phyloP scores from a whole-genome alignment of 2,113 vertebrate genomes.

The Gymnarchus niloticus region DNA sequence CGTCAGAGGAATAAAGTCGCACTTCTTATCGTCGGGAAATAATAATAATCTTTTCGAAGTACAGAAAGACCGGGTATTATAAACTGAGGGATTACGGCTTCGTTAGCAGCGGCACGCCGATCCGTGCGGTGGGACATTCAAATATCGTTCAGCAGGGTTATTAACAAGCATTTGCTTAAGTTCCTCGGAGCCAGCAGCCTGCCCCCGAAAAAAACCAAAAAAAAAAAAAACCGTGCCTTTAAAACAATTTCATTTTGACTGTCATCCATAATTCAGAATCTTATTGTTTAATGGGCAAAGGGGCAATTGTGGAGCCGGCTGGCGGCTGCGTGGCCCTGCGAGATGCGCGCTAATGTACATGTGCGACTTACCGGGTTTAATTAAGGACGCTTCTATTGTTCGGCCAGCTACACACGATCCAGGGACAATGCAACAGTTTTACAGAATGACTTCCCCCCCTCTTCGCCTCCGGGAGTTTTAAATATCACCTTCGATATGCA shows the following conservation, averaged over 20 bases:
- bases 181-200: not conserved
- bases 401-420: not conserved
- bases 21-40: not conserved
- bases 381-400: not conserved
- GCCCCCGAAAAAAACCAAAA: not conserved
- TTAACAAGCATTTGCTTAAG: not conserved
- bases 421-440: not conserved
- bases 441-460: not conserved
- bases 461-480: not conserved
- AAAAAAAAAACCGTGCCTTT: not conserved
- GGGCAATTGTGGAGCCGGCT: not conserved
- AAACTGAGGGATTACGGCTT: not conserved
- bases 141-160: not conserved
- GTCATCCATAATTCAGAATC: conserved; percentile 7
- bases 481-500: not conserved
- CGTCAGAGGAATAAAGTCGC: not conserved
- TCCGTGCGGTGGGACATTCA: not conserved
- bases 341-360: not conserved
- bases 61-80: not conserved
- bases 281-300: not conserved
- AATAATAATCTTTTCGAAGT: not conserved
- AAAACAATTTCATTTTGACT: conserved; percentile 3
- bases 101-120: not conserved
- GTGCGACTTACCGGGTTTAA: conserved; percentile 5
- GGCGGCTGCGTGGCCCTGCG: not conserved